Evolutionary conservation across 2,888 invertebrate genomes (phyloP), one percentile per base, ranked within the genome.

Genomic region (Fissipunctia ypsillon): DNA sequence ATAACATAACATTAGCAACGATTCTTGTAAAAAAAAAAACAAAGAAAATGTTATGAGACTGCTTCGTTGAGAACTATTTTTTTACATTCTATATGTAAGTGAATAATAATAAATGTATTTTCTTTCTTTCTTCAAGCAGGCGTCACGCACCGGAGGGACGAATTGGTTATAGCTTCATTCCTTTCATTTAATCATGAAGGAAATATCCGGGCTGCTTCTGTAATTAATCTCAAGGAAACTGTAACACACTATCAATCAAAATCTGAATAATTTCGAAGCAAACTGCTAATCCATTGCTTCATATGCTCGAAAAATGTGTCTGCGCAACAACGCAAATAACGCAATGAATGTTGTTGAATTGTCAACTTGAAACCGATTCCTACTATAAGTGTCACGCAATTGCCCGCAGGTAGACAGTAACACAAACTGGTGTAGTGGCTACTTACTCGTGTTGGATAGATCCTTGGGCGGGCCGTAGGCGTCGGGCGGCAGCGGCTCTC

Each of bases 381-480:
- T n/a, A n/a, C n/a, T n/a, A n/a, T n/a, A n/a, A n/a, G n/a, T n/a
- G n/a, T n/a, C n/a, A n/a, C n/a, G n/a, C n/a, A n/a, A n/a, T n/a
- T n/a, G n/a, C n/a, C n/a, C n/a, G n/a, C n/a, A n/a, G 28, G 56
- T 2, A 2, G 19, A 19, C 19, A 31, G 5, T 35, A 14, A 22
- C 3, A 57, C 35, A 59, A 16, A 4, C 16, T 4, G 7, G 14
- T 22, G 31, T n/a, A 35, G 2, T 7, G 12, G 31, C 16, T 16
- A 73, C 91, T 89, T 66, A 95, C 95, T 90, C 73, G 87, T 86
- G 69, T 91, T 91, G 4, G 89, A 81, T 56, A 93, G 88, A 72
- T 94, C 93, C 65, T 89, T 84, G 0, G 97, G 97, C 0, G 97
- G 96, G 0, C 97, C 97, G 61, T 97, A 96, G 0, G 96, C 96